phyloP scores from a whole-genome alignment of 2,888 invertebrate genomes.

The Teleiodes luculella region DNA sequence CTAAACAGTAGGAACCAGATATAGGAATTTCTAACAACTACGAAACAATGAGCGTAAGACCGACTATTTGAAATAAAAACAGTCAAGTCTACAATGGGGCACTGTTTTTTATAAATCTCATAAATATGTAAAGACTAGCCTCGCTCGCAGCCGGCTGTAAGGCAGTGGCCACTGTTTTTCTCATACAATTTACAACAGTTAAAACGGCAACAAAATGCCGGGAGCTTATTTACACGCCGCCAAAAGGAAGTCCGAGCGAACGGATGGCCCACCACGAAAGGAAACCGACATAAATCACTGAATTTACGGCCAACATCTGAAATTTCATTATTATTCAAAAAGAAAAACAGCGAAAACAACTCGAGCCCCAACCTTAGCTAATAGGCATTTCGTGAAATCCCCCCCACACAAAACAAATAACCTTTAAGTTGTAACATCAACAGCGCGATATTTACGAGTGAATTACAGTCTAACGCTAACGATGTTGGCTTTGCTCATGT shows the following conservation, averaged over 20 bases:
- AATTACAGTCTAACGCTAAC: conserved; percentile 39
- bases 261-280: conserved; percentile 55
- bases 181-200: conserved; percentile 60
- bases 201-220: conserved; percentile 62
- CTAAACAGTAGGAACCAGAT: neutral
- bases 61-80: conserved; percentile 1
- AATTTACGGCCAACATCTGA: conserved; percentile 63
- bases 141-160: conserved; percentile 32
- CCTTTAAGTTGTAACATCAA: conserved; percentile 48
- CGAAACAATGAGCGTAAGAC: conserved; percentile 6
- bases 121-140: conserved; percentile 55
- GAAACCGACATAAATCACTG: conserved; percentile 68
- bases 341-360: conserved; percentile 50
- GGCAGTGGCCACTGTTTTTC: conserved; percentile 44
- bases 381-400: conserved; percentile 50
- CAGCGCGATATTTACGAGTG: conserved; percentile 35
- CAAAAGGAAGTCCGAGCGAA: conserved; percentile 62
- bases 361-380: conserved; percentile 41
- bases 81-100: conserved; percentile 2
- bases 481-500: conserved; percentile 45
- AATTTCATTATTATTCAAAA: conserved; percentile 56
- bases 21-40: neutral
- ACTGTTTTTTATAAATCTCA: conserved; percentile 32
- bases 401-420: conserved; percentile 45
- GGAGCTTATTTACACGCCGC: conserved; percentile 65